Conservation (phyloP, 1,140 invertebrate genomes). For the Cherax quadricarinatus region DNA sequence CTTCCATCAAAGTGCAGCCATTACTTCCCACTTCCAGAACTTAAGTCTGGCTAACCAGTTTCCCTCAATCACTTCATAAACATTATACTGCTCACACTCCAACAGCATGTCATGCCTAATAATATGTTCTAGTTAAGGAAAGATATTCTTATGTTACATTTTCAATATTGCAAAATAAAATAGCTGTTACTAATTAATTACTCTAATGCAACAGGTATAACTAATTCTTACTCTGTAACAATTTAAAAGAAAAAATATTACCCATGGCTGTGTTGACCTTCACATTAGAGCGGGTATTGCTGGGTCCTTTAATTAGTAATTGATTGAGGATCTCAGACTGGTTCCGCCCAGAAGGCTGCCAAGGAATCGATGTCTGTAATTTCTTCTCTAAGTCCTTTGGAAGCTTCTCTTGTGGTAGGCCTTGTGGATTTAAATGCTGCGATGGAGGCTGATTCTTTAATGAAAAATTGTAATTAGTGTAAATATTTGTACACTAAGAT, state of each 20-base stretch:
- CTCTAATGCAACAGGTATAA: not conserved
- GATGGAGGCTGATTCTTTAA: constrained; percentile 26
- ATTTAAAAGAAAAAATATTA: not conserved
- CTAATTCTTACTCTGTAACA: not conserved
- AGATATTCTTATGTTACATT: too few species aligned
- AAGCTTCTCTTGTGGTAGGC: constrained; percentile 65
- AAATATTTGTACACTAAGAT: too few species aligned
- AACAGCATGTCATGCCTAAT: too few species aligned
- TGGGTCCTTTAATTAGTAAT: constrained; percentile 23
- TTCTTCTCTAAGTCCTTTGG: constrained; percentile 69
- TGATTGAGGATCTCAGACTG: constrained; percentile 45
- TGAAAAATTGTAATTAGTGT: not conserved
- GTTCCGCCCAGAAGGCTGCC: constrained; percentile 44
- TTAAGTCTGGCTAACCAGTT: too few species aligned
- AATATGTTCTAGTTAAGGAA: too few species aligned
- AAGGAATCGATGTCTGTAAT: constrained; percentile 39
- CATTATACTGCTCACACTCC: too few species aligned
- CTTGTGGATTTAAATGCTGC: constrained; percentile 39
- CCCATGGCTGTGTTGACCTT: constrained; percentile 27
- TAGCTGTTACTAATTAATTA: too few species aligned
- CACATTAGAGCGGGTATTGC: not conserved
- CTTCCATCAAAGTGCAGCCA: too few species aligned
- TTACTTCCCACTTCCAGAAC: too few species aligned
- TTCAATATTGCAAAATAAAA: too few species aligned
- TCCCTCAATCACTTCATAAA: too few species aligned